Base-by-base conservation (phyloP, 1,140 invertebrate genomes). In the Zophobas morio region DNA sequence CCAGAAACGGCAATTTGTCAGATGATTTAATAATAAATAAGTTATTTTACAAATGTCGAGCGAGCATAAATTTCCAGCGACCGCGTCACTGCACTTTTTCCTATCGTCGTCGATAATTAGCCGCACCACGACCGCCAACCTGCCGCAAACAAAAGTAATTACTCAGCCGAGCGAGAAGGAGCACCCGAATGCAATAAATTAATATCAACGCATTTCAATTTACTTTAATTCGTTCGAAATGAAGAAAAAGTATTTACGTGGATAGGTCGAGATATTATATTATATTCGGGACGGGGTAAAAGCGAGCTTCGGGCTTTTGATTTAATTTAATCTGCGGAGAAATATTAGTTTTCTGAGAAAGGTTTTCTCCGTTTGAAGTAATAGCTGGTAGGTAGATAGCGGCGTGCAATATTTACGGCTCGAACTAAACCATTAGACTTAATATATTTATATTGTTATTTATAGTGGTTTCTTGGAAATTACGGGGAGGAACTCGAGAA, bases 261-360 rank as follows among this genome's bases (percentile, higher is more conserved):
- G 78, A 71, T 79, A 76, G 75, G 70, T 76, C 60, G 75, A 76
- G 78, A 76, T 79, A 79, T 79, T 79, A 76, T 79, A 79, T 79
- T 79, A 79, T 79, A 79, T 79, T 76, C 54, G 74, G 71, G 77
- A 70, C 70, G 71, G 77, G 71, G 77, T 75, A 78, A 80, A 71
- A 77, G 73, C 57, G 70, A 76, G 77, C 75, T 79, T 73, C 78
- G 75, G 75, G 78, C 80, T 80, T 81, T 80, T 82, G 81, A 82
- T 83, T 83, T 80, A 82, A 82, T 83, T 82, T 83, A 82, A 83
- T 83, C 80, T 81, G 72, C 72, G 70, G 78, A 81, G 82, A 83
- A 81, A 82, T 83, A 83, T 83, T 83, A 82, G 81, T 83, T 82
- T 82, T 79, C 80, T 76, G n/a, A 77, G 79, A 79, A 81, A 81